Percentiles rank a stretch among this genome's conserved stretches.
phyloP scores from a whole-genome alignment of 2,113 vertebrate species.

The Amblyornis subalaris region DNA sequence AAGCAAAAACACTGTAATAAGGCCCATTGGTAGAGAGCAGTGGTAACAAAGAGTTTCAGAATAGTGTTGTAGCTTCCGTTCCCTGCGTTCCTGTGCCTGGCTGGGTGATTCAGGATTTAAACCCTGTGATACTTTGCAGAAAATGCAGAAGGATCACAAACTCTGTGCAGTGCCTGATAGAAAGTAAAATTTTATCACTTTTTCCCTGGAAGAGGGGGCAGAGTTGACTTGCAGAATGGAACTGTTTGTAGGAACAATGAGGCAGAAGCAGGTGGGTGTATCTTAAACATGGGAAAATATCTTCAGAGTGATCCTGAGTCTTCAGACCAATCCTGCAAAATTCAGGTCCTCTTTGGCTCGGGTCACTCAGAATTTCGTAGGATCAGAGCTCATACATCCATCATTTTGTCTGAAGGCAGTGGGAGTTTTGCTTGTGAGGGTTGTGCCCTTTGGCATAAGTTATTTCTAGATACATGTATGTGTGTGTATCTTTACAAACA shows the following conservation, averaged over 20 bases:
- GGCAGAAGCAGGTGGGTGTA: not conserved
- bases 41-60: not conserved
- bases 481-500: not conserved
- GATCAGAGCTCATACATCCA: not conserved
- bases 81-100: not conserved
- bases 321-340: not conserved
- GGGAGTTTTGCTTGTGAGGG: not conserved
- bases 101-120: not conserved
- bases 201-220: not conserved
- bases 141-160: not conserved
- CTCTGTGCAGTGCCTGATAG: not conserved
- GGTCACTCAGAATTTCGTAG: not conserved
- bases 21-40: not conserved
- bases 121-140: not conserved
- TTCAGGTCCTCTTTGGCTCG: not conserved
- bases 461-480: not conserved
- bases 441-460: not conserved
- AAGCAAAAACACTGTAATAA: slow-evolving; percentile 31
- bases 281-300: not conserved
- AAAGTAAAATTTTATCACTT: not conserved
- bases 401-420: not conserved
- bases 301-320: not conserved
- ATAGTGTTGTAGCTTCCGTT: accelerated
- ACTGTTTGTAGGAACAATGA: not conserved
- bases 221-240: not conserved